Evolutionary conservation across 2,888 invertebrate species (phyloP).

Genomic region (Geotrupes spiniger): DNA sequence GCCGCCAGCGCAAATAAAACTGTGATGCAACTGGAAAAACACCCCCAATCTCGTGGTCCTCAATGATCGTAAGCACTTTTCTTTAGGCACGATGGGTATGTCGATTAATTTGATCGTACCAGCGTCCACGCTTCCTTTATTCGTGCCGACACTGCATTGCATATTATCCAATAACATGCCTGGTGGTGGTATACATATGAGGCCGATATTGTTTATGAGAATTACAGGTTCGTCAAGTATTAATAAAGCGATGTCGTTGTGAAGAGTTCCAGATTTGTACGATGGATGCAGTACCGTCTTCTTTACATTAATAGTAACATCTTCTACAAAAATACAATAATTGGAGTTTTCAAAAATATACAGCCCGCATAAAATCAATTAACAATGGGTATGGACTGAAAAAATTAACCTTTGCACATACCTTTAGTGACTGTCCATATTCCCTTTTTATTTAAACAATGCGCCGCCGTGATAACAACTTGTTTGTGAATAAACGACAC

Average conservation of each 20-base stretch:
- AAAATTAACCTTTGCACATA: no score
- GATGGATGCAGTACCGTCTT: slow-evolving; percentile 50
- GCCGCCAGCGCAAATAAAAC: slow-evolving; percentile 80
- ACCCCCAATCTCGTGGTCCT: slow-evolving; percentile 63
- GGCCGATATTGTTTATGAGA: slow-evolving; percentile 67
- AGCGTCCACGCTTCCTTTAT: slow-evolving; percentile 50
- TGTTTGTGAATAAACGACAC: slow-evolving; percentile 76
- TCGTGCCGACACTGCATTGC: slow-evolving; percentile 70
- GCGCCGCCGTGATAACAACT: slow-evolving; percentile 78
- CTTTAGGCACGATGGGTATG: slow-evolving; percentile 62
- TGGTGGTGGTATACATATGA: slow-evolving; percentile 65
- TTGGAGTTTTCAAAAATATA: no score
- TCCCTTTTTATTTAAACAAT: slow-evolving; percentile 56
- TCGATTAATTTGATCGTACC: slow-evolving; percentile 70
- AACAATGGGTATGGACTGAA: no score
- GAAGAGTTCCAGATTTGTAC: slow-evolving; percentile 59
- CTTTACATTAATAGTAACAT: no score
- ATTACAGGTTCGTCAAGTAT: slow-evolving; percentile 57
- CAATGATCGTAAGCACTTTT: slow-evolving; percentile 59
- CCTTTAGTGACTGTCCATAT: slow-evolving; percentile 16
- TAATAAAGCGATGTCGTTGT: slow-evolving; percentile 69
- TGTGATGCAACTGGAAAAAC: slow-evolving; percentile 63
- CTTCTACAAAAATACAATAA: no score
- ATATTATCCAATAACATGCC: slow-evolving; percentile 51
- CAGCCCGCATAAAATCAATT: no score